A percentile compares a stretch with the other conserved stretches of the same genome.
phyloP scores from a whole-genome alignment of 2,797 vertebrate genomes.

The Tympanoctomys barrerae region DNA sequence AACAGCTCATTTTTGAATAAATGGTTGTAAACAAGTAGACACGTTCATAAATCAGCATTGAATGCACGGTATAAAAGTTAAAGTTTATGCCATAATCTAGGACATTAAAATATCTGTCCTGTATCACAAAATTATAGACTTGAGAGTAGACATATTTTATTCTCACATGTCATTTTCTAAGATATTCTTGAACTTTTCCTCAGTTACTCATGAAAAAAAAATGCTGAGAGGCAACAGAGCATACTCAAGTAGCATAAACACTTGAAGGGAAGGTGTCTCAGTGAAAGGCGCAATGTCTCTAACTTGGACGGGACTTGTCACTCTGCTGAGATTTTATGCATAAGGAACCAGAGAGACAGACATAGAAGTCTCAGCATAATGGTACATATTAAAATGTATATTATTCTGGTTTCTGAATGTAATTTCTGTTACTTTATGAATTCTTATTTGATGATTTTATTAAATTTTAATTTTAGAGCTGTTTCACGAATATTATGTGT shows the following conservation, averaged over 20 bases:
- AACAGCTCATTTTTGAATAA: background rate
- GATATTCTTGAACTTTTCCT: background rate
- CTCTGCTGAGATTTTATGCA: background rate
- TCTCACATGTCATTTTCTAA: slow-evolving; percentile 8
- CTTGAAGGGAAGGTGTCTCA: background rate
- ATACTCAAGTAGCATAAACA: background rate
- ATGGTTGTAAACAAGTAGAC: background rate
- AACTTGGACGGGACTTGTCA: background rate
- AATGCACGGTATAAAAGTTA: background rate
- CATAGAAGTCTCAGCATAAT: background rate
- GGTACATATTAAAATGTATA: background rate
- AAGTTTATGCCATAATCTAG: background rate
- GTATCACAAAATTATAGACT: background rate
- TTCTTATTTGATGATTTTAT: slow-evolving; percentile 11
- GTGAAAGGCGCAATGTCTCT: background rate
- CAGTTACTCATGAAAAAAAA: background rate
- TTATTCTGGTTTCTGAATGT: background rate
- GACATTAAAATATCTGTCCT: background rate
- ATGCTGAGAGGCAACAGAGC: background rate
- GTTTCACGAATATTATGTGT: background rate
- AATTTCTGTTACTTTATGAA: background rate
- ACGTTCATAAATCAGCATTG: background rate
- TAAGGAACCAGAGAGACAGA: background rate
- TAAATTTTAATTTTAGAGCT: background rate
- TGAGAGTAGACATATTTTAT: background rate